phyloP scores from a whole-genome alignment of 2,113 vertebrate genomes.

The Nanorana parkeri region DNA sequence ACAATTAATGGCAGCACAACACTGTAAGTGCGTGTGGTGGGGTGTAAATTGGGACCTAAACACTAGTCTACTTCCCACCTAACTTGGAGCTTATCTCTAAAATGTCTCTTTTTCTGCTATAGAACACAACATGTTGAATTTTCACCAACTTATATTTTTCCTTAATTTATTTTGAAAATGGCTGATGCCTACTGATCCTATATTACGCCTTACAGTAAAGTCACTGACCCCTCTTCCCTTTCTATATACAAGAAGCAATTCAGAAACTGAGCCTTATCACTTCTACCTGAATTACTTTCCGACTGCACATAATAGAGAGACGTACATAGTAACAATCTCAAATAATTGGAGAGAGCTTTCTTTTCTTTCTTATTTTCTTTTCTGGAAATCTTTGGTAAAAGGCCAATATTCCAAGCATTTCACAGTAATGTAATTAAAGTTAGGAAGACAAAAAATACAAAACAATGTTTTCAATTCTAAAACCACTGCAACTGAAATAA shows the following conservation, averaged over 20 bases:
- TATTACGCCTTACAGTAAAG: constrained; percentile 19
- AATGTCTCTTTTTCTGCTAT: not conserved
- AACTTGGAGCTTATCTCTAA: not conserved
- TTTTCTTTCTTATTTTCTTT: constrained; percentile 25
- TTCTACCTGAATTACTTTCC: constrained; percentile 46
- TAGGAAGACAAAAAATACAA: constrained; percentile 7
- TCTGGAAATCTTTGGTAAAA: constrained; percentile 24
- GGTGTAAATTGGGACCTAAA: too few species aligned
- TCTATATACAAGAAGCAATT: constrained; percentile 15
- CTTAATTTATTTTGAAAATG: not conserved
- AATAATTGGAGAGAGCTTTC: constrained; percentile 29
- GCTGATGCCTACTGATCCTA: constrained; percentile 15
- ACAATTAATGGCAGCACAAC: too few species aligned
- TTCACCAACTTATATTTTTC: not conserved
- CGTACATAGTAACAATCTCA: constrained; percentile 22
- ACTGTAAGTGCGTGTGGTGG: too few species aligned
- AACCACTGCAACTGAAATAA: not conserved
- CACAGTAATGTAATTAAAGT: constrained; percentile 40
- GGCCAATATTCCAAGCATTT: constrained; percentile 37
- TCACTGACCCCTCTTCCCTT: constrained; percentile 22
- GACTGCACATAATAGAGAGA: constrained; percentile 29
- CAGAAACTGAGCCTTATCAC: constrained; percentile 31
- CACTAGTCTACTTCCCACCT: not conserved
- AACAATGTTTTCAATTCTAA: not conserved
- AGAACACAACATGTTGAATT: not conserved